Percentiles rank a stretch among this genome's conserved stretches.
phyloP scores from a whole-genome alignment of 1,140 invertebrate genomes.

The Cheumatopsyche charites region DNA sequence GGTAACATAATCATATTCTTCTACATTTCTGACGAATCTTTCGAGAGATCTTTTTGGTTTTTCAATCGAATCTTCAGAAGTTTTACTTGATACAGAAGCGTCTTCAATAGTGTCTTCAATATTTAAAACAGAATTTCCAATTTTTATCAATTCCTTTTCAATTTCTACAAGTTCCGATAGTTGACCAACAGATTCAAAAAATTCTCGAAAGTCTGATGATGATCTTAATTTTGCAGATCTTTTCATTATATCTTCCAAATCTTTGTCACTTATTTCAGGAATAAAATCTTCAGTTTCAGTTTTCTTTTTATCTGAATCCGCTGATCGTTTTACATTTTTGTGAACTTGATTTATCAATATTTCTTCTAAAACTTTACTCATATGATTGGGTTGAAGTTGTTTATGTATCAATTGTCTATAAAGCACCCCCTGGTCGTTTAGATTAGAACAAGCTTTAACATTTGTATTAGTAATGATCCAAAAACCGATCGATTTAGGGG shows the following conservation, averaged over 20 bases:
- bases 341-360: background rate
- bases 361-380: slow-evolving; percentile 19
- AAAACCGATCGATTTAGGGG: slow-evolving; percentile 64
- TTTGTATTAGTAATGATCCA: slow-evolving; percentile 64
- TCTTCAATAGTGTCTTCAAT: no score
- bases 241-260: background rate
- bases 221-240: slow-evolving; percentile 6
- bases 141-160: slow-evolving; percentile 41
- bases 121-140: slow-evolving; percentile 35
- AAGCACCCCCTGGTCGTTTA: background rate
- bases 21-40: background rate
- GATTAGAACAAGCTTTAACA: slow-evolving; percentile 54
- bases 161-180: slow-evolving; percentile 35
- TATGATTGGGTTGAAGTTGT: slow-evolving; percentile 6
- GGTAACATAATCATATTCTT: slow-evolving; percentile 3
- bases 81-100: slow-evolving; percentile 28
- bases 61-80: background rate
- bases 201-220: background rate
- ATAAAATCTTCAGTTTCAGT: background rate
- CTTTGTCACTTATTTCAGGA: background rate
- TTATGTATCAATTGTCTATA: slow-evolving; percentile 29
- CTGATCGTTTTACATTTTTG: no score
- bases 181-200: slow-evolving; percentile 28
- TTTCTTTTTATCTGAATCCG: background rate
- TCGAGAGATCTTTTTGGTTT: background rate